Base-by-base conservation (phyloP, 2,797 vertebrate genomes). In the Micrastur ruficollis region DNA sequence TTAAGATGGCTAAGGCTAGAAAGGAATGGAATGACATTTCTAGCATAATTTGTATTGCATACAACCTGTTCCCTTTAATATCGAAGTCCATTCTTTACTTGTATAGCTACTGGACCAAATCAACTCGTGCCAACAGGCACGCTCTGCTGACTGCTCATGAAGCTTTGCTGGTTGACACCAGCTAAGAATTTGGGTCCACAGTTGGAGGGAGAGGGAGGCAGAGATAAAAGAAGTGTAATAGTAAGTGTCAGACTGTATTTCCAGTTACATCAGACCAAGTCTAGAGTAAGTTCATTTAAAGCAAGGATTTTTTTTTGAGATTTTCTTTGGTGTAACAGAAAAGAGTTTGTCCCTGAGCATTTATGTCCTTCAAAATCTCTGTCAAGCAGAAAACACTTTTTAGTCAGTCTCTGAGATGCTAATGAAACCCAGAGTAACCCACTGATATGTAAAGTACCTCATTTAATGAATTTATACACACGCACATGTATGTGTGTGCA, bases 381-480 rank as follows among this genome's bases (percentile, higher is more conserved):
- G 36, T 66, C 74, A 94, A 79, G 47, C 79, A 96, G 58, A 95
- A 96, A 4, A 1, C 21, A 68, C 61, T 76, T 83, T 89, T 89
- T 53, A 88, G 40, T 78, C 49, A 58, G 65, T 59, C 61, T 94
- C 85, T 78, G 42, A 90, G 47, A 89, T 52, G 27, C n/a, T 76
- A 75, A 85, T 67, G 86, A 81, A 86, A 66, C 50, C 32, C 62
- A 8, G 34, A 89, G 73, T 36, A 75, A 89, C 32, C 9, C 67
- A 91, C 49, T 86, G 70, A 36, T 82, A 78, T 19, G 46, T 58
- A 82, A 91, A 96, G 29, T 80, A 81, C 34, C 13, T 79, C 5
- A 27, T 91, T 84, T 91, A 84, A 86, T 84, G 49, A 76, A 88
- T 73, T 90, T 88, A 49, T n/a, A 66, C 16, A 42, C 21, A 49